These are phyloP conservation scores for Dunckerocampus dactyliophorus DNA, from an alignment of 2,113 vertebrate species.

Conservation along the genomic window DNA sequence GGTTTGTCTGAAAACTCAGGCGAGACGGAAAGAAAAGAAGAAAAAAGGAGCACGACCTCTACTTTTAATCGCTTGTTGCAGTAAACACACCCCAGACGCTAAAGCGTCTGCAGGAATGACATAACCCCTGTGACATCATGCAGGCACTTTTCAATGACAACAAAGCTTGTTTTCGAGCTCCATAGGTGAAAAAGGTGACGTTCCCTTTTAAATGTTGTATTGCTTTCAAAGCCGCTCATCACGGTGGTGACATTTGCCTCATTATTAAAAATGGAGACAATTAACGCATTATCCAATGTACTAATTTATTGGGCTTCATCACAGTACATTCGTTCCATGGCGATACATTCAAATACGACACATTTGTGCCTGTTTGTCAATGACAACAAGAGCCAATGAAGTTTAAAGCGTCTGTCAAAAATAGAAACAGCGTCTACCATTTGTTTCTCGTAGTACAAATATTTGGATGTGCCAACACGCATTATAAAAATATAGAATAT, in stretches of 20 bases:
- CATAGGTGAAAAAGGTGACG: background rate
- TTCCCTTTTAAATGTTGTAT: background rate
- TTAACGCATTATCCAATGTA: conserved; percentile 16
- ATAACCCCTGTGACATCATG: too few relatives aligned
- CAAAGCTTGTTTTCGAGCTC: background rate
- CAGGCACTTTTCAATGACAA: background rate
- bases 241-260: background rate
- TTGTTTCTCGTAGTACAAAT: conserved; percentile 57
- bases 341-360: conserved; percentile 75
- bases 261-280: background rate
- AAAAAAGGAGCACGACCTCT: background rate
- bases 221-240: background rate
- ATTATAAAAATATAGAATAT: conserved; percentile 71
- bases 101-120: too few relatives aligned
- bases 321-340: conserved; percentile 72
- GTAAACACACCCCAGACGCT: background rate
- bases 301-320: conserved; percentile 62
- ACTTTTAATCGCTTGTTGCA: background rate
- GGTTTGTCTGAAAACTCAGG: too few relatives aligned
- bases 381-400: conserved; percentile 50
- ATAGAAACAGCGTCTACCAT: conserved; percentile 50
- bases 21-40: background rate
- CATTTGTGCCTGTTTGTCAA: conserved; percentile 41
- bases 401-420: conserved; percentile 67
- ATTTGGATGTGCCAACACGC: conserved; percentile 38